These are phyloP conservation scores for Scaptomyza flava DNA, from an alignment of 2,888 invertebrate species.

Conservation along the genomic window DNA sequence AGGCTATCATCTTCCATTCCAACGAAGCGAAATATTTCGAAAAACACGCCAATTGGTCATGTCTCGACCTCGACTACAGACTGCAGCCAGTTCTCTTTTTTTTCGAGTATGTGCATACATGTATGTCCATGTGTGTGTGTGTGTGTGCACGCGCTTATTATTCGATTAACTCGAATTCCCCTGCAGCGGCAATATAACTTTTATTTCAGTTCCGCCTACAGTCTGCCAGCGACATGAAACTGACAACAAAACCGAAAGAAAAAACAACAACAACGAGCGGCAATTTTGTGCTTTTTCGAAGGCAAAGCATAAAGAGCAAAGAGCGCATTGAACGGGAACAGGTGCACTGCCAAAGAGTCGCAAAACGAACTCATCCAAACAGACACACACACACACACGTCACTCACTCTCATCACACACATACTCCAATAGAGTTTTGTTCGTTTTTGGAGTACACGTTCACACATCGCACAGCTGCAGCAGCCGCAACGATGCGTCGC, in stretches of 20 bases:
- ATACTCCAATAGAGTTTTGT: neutral
- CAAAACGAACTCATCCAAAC: slow-evolving; percentile 6
- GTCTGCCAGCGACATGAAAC: slow-evolving; percentile 36
- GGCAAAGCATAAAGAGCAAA: slow-evolving; percentile 28
- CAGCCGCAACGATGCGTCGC: slow-evolving; percentile 2
- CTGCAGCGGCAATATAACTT: slow-evolving; percentile 80
- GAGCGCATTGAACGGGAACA: slow-evolving; percentile 34
- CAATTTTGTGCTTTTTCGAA: slow-evolving; percentile 17
- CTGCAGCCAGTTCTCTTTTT: slow-evolving; percentile 25
- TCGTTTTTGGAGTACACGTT: neutral
- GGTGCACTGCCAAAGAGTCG: slow-evolving; percentile 39
- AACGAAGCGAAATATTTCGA: slow-evolving; percentile 64
- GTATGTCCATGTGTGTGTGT: slow-evolving; percentile 20
- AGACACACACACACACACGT: slow-evolving; percentile 1
- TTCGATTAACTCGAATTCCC: slow-evolving; percentile 77
- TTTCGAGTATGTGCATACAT: slow-evolving; percentile 5
- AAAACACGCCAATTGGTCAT: slow-evolving; percentile 79
- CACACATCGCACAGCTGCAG: neutral
- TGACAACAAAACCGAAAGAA: slow-evolving; percentile 23
- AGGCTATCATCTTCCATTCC: slow-evolving; percentile 72
- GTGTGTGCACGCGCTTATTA: slow-evolving; percentile 64
- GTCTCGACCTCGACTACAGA: slow-evolving; percentile 63
- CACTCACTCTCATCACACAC: slow-evolving; percentile 32
- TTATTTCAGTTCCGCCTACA: slow-evolving; percentile 76
- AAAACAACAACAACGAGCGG: neutral